Evolutionary conservation across 2,888 invertebrate genomes (phyloP), one percentile per base, ranked within the genome.

Genomic region (Protonemura montana): DNA sequence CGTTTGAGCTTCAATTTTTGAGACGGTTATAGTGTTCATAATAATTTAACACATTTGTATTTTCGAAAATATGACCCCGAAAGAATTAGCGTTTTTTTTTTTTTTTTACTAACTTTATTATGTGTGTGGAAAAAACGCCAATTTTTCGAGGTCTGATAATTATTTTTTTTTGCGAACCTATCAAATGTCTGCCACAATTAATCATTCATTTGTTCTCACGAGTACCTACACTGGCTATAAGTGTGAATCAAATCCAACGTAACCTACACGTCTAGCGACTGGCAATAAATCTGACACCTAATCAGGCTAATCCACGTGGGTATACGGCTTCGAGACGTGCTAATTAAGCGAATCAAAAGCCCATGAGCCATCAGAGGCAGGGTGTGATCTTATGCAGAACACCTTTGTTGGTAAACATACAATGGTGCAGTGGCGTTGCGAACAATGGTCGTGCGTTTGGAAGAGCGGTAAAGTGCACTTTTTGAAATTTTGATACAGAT

Each of bases 211-310:
- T 59, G 59, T 59, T 59, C 59, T 21, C 59, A 59, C 59, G 59
- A 59, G 13, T 7, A 41, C 5, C 21, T 21, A 21, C 59, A n/a
- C n/a, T n/a, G n/a, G 59, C 7, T 6, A 21, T 13, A 59, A 10
- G 21, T 59, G 59, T 21, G 59, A 7, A 3, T 21, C 59, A 21
- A 59, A 21, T 59, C 16, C 13, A 1, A 10, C 21, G 13, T 10
- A 2, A 21, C 59, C 59, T 21, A 13, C 59, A 59, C 59, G 59
- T 21, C 7, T 13, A 13, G 2, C 1, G 59, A 10, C 59, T 21
- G 59, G 59, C 59, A 59, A 59, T 59, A 59, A 59, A 59, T 59
- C 59, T 59, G 59, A 3, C 59, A 59, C 59, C 59, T 59, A 59
- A 59, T 59, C 59, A 59, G 59, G 59, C 6, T 2, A 13, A 59